Evolutionary conservation across 2,888 invertebrate species (phyloP).

Genomic region (Drosophila histrio): DNA sequence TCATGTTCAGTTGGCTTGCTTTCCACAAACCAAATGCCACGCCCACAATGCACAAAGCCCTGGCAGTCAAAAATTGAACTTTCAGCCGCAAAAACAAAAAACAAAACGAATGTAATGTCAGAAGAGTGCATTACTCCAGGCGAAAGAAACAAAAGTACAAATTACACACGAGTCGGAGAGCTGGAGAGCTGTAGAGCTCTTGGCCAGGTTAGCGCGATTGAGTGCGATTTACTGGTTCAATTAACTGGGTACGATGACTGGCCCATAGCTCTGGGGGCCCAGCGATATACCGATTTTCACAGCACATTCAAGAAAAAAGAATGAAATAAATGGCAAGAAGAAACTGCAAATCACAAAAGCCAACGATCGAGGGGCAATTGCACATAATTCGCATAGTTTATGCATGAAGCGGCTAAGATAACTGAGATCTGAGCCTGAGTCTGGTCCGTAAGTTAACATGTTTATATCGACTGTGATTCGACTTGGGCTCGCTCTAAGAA

Average conservation of each 20-base stretch:
- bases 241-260: constrained; percentile 60
- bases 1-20: constrained; percentile 33
- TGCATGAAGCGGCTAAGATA: constrained; percentile 59
- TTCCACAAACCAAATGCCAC: constrained; percentile 14
- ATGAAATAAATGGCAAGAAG: neutral
- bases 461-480: constrained; percentile 47
- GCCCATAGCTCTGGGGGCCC: constrained; percentile 46
- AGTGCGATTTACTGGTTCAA: constrained; percentile 63
- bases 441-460: constrained; percentile 55
- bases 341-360: constrained; percentile 2
- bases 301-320: constrained; percentile 27
- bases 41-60: constrained; percentile 12
- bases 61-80: constrained; percentile 33
- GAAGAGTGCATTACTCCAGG: constrained; percentile 41
- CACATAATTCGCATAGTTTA: constrained; percentile 71
- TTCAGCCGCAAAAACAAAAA: constrained; percentile 6
- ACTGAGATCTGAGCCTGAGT: constrained; percentile 28
- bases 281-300: constrained; percentile 41
- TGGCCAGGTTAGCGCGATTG: neutral
- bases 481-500: constrained; percentile 21
- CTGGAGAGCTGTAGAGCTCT: neutral
- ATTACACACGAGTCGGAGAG: constrained; percentile 35
- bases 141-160: constrained; percentile 41
- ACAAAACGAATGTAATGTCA: constrained; percentile 29
- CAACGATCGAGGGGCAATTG: constrained; percentile 39